Conservation (phyloP, 2,797 vertebrate species). For the Chromobotia macracanthus region DNA sequence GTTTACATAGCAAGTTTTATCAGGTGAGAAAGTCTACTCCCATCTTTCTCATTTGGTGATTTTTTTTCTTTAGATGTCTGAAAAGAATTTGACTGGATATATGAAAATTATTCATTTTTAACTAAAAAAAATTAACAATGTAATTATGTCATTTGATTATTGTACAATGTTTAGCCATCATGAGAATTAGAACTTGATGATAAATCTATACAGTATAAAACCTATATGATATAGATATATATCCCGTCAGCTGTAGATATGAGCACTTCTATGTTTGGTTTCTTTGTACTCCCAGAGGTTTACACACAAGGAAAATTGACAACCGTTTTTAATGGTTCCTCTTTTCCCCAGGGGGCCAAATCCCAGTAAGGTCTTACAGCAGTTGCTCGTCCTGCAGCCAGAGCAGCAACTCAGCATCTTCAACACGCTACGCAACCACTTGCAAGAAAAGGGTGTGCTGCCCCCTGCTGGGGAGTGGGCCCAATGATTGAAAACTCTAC, state of each 20-base stretch:
- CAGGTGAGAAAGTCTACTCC: slow-evolving; percentile 76
- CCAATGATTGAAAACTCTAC: slow-evolving; percentile 58
- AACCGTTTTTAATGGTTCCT: not conserved
- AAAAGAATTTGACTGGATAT: not conserved
- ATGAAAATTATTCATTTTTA: no score
- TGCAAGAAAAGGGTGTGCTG: slow-evolving; percentile 86
- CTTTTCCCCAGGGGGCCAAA: slow-evolving; percentile 86
- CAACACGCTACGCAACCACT: slow-evolving; percentile 85
- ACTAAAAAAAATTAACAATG: no score
- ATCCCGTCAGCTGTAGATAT: not conserved
- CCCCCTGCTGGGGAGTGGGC: slow-evolving; percentile 74
- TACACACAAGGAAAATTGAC: not conserved
- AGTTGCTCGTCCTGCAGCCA: slow-evolving; percentile 89
- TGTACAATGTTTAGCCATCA: no score
- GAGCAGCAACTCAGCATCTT: slow-evolving; percentile 93
- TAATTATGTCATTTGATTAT: no score
- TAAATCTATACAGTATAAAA: no score
- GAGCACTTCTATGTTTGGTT: not conserved
- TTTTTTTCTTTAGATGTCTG: not conserved
- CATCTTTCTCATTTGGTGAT: not conserved
- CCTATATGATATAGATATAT: no score
- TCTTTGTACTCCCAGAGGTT: not conserved
- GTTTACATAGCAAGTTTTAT: slow-evolving; percentile 97
- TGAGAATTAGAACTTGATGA: no score
- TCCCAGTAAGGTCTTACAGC: slow-evolving; percentile 94